Evolutionary conservation across 2,113 vertebrate genomes (phyloP), one percentile per base, ranked within the genome.

Genomic region (Choloepus hoffmanni): DNA sequence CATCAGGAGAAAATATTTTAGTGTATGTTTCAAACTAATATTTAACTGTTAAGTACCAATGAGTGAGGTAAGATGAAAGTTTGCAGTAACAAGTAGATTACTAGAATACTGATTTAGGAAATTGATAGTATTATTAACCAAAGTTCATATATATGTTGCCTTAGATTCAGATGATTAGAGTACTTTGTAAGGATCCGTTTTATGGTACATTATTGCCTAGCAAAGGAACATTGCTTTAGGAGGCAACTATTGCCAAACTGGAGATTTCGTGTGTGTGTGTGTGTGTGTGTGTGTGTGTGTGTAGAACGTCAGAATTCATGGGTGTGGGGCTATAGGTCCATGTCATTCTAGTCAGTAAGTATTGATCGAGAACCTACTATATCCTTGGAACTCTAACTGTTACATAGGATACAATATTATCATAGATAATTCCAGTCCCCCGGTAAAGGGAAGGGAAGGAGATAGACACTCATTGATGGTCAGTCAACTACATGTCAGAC

Each of bases 271-370:
- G 48, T 50, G 11, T 50, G 48, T 50, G 7, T 50, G 48, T 50
- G 48, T 50, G 11, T 50, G 48, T 50, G 7, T 50, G 48, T 50
- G 48, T 50, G 63, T 81, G 63, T 81, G 73, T 2, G 28, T 70
- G 62, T 65, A 89, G 77, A 28, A 83, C 83, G 28, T 96, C 85
- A 95, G 55, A 76, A 89, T 88, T 94, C 30, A 60, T 72, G 33
- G 36, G 5, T 89, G 5, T 94, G 23, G 43, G 13, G 85, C 83
- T 94, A 3, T 48, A 86, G 91, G 45, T 93, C 55, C 92, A 26
- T n/a, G 50, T 67, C 70, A 26, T 74, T 91, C 95, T 96, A n/a
- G n/a, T 94, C 78, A 85, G 11, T 92, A 95, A 83, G 23, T 83
- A 85, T 90, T 85, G 91, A 95, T 68, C 90, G 95, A 92, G 40